Conservation (phyloP, 2,888 invertebrate genomes). For the Tipula helvola region DNA sequence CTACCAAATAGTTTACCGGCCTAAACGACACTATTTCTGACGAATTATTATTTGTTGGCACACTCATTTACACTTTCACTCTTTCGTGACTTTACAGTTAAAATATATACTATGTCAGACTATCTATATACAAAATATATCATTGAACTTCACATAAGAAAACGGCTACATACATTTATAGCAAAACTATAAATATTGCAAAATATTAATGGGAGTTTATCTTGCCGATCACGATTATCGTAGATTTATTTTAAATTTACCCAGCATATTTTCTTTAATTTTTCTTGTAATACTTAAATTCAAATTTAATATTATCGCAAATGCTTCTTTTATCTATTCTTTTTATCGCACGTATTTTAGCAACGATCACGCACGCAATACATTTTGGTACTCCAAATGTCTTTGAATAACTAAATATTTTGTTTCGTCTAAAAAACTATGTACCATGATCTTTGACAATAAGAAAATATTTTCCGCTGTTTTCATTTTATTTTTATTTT, state of each 20-base stretch:
- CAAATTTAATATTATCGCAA: neutral
- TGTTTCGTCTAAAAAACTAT: neutral
- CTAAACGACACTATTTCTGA: neutral
- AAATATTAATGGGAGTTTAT: neutral
- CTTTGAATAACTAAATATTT: neutral
- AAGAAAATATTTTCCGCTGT: neutral
- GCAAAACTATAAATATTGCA: neutral
- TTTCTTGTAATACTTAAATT: neutral
- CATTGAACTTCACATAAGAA: neutral
- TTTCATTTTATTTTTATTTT: neutral
- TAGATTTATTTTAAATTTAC: neutral
- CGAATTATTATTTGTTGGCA: neutral
- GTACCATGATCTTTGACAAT: neutral
- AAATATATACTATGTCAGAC: neutral
- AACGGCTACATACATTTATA: neutral
- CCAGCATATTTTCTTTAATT: neutral
- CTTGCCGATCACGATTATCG: neutral
- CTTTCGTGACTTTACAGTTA: neutral
- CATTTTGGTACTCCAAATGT: neutral
- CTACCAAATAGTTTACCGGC: neutral
- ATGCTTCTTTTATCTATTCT: neutral
- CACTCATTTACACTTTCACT: neutral
- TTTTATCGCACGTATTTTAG: neutral
- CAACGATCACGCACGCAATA: neutral
- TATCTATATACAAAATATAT: neutral